Conservation (phyloP, 2,888 invertebrate genomes). For the Therioaphis trifolii region DNA sequence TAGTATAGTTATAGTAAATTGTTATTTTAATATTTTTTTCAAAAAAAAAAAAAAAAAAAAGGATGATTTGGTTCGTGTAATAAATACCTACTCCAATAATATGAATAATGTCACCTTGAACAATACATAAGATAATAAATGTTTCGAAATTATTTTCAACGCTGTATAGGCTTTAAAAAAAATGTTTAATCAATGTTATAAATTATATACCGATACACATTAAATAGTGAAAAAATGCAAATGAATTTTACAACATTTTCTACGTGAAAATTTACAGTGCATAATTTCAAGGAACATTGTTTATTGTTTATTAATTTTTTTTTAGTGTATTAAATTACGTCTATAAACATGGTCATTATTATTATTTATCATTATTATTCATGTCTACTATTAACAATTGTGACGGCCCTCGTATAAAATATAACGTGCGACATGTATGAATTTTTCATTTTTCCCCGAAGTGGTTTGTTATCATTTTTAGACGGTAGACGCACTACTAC, state of each 20-base stretch:
- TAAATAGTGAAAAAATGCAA: neutral
- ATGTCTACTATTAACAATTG: conserved; percentile 1
- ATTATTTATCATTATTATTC: neutral
- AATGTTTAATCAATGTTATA: neutral
- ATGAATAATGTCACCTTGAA: no score
- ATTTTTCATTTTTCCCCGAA: conserved; percentile 7
- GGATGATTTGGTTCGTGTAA: no score
- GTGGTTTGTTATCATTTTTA: conserved; percentile 7
- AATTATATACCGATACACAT: neutral
- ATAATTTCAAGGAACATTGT: conserved; percentile 4
- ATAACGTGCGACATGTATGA: neutral
- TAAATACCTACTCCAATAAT: no score
- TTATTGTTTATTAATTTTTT: no score
- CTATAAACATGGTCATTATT: no score
- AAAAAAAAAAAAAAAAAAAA: no score
- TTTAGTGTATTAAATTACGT: no score
- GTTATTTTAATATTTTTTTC: no score
- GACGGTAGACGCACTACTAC: no score
- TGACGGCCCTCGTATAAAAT: neutral
- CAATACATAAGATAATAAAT: no score
- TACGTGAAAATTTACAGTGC: neutral
- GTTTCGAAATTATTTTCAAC: neutral
- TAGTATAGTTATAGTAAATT: no score
- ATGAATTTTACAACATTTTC: neutral
- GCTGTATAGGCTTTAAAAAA: neutral